Conservation (phyloP, 2,113 vertebrate species). For the Tringa solitaria region DNA sequence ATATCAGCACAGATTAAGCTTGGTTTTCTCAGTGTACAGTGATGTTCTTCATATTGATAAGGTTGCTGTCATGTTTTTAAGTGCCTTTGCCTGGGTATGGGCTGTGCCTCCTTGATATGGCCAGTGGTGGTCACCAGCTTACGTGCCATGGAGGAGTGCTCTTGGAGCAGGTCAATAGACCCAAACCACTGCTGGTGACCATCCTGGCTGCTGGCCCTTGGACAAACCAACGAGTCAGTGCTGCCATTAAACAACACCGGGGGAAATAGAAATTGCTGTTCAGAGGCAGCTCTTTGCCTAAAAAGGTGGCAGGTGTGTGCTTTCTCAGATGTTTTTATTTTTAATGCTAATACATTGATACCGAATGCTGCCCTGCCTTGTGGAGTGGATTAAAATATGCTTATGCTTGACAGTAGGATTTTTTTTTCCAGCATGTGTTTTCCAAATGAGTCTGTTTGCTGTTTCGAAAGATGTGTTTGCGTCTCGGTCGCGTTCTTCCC, state of each 20-base stretch:
- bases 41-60: not conserved
- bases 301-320: not conserved
- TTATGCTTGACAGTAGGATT: not conserved
- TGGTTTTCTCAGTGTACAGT: not conserved
- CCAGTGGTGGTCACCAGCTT: not conserved
- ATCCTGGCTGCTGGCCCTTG: not conserved
- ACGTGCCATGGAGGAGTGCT: not conserved
- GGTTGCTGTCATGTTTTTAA: not conserved
- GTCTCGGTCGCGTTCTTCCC: not conserved
- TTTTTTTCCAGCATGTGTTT: not conserved
- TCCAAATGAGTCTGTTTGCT: not conserved
- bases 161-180: not conserved
- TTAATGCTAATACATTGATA: not conserved
- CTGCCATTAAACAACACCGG: not conserved
- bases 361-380: not conserved
- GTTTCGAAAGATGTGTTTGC: not conserved
- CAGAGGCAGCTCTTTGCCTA: not conserved
- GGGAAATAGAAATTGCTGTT: not conserved
- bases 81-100: rapidly evolving
- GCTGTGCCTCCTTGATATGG: not conserved
- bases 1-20: not conserved
- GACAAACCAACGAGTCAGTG: not conserved
- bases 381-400: not conserved
- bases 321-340: not conserved
- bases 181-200: not conserved